A percentile compares a stretch with the other conserved stretches of the same genome.
phyloP scores from a whole-genome alignment of 1,140 invertebrate species.

The Pantala flavescens region DNA sequence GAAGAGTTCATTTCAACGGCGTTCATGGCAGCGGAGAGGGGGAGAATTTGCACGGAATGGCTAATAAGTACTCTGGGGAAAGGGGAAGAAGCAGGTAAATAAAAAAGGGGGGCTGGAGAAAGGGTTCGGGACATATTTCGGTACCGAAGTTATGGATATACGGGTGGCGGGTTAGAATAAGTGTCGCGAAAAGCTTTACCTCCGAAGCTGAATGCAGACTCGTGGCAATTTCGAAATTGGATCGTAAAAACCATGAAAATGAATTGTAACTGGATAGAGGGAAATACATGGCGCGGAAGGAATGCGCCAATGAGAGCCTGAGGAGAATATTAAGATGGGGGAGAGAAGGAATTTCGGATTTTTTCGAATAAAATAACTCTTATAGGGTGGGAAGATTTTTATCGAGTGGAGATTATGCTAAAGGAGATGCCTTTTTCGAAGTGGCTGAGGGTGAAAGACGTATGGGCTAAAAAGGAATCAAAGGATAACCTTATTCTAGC shows the following conservation, averaged over 20 bases:
- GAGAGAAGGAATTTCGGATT: no score
- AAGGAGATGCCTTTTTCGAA: no score
- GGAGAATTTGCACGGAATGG: neutral
- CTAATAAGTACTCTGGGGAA: neutral
- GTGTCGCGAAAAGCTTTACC: no score
- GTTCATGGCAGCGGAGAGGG: neutral
- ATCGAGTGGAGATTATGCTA: no score
- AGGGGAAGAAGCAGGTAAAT: no score
- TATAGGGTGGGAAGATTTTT: no score
- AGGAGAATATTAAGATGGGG: neutral
- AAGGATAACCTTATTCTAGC: no score
- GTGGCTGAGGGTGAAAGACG: no score
- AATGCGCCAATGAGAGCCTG: neutral
- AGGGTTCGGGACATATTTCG: neutral
- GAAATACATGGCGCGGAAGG: neutral
- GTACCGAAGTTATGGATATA: neutral
- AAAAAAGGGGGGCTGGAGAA: neutral
- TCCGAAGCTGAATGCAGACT: neutral
- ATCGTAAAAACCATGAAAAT: conserved; percentile 8
- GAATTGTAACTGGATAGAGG: neutral
- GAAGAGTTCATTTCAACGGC: conserved; percentile 5
- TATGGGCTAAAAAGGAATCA: no score
- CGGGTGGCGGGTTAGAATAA: neutral
- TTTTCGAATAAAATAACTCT: no score
- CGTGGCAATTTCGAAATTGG: conserved; percentile 4